Evolutionary conservation across 2,113 vertebrate species (phyloP), one percentile per base, ranked within the genome.

Genomic region (Cavia aperea): DNA sequence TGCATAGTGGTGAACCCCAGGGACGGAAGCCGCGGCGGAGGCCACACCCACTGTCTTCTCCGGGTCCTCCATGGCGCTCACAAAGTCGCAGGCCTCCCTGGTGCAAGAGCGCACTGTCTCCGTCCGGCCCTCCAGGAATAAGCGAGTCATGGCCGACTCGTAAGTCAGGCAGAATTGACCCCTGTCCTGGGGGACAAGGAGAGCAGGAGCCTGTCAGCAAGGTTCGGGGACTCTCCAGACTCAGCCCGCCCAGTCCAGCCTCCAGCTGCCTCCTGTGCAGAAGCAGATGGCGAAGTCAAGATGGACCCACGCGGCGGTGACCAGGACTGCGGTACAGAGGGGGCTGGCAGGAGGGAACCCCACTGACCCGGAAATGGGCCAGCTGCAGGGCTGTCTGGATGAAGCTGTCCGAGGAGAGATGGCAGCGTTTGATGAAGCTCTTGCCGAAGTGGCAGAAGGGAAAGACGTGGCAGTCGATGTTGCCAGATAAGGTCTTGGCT

Each of bases 51-150:
- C 96, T 86, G 94, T 96, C 98, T 87, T 98, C 97, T 98, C 97
- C 89, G 96, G 96, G 36, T 95, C 97, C 39, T 98, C 98, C 94
- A 99, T 96, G 4, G 98, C 98, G 92, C 81, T 97, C 94, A 99
- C 96, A 11, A 99, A 99, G 93, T 96, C 95, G 81, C 97, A 98
- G 93, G 98, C 97, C 96, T 99, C 98, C 13, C 79, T 96, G 21
- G 97, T 97, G 70, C 98, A 99, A 58, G 98, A 98, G 39, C 98
- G 98, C 87, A 99, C 98, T 0, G 98, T 98, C 97, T 99, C 98
- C 0, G 98, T 99, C 86, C 98, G 97, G 92, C 98, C 98, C 96
- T 99, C 98, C 79, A 98, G 97, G 97, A 98, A 99, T 90, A 98
- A 96, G 56, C 98, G 98, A 0, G 98, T 99, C 98, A 99, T 99